Conservation (phyloP, 2,113 vertebrate species). For the Falco punctatus region DNA sequence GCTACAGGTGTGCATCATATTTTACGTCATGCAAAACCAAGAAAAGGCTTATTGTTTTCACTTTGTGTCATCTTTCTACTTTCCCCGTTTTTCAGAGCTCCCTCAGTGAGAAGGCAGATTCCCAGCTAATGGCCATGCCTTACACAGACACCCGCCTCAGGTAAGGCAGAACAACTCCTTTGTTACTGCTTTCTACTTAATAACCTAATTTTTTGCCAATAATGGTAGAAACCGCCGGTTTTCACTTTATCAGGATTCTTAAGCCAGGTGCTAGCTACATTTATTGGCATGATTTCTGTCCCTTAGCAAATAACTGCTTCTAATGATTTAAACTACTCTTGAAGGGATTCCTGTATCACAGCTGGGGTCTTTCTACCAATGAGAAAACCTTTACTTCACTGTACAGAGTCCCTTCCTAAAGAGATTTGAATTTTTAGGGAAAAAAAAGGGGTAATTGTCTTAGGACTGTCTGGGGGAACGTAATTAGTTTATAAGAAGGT, state of each 20-base stretch:
- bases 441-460: not conserved
- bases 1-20: not conserved
- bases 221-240: not conserved
- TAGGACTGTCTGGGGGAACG: not conserved
- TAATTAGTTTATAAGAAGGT: not conserved
- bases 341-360: not conserved
- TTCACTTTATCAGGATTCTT: not conserved
- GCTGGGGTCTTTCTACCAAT: not conserved
- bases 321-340: not conserved
- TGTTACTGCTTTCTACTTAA: not conserved
- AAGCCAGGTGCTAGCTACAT: not conserved
- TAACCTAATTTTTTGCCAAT: not conserved
- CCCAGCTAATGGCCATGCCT: slow-evolving; percentile 86
- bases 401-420: not conserved
- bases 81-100: slow-evolving; percentile 75
- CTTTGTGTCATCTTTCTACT: not conserved
- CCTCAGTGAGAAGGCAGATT: slow-evolving; percentile 73
- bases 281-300: not conserved
- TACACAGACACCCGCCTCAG: slow-evolving; percentile 85
- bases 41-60: not conserved
- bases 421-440: not conserved
- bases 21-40: not conserved
- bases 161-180: slow-evolving; percentile 70
- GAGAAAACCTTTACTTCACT: not conserved
- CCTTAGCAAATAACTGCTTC: not conserved